Percentiles rank a stretch among this genome's conserved stretches.
These are phyloP conservation scores for Cydia splendana DNA, from an alignment of 1,140 invertebrate genomes.

Conservation along the genomic window DNA sequence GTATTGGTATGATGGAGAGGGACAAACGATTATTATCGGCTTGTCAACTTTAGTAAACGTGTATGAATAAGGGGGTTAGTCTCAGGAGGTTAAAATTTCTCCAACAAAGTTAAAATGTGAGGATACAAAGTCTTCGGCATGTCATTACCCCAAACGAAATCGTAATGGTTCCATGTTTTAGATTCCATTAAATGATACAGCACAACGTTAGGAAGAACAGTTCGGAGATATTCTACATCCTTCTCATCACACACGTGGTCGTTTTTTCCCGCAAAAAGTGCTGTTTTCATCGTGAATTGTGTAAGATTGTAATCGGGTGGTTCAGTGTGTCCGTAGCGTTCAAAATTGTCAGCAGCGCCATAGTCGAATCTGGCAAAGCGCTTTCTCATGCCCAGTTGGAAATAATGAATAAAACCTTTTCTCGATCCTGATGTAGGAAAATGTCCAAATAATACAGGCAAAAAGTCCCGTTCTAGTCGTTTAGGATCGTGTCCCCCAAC, in stretches of 20 bases:
- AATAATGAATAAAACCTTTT: not conserved
- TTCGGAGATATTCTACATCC: not conserved
- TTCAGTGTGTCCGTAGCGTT: not conserved
- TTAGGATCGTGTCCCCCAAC: not conserved
- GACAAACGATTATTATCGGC: no score
- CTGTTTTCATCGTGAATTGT: not conserved
- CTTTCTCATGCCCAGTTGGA: not conserved
- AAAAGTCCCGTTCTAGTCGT: not conserved
- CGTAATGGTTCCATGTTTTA: not conserved
- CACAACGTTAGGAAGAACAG: not conserved
- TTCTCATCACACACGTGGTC: not conserved
- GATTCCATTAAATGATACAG: not conserved
- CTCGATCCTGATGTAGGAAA: constrained; percentile 1
- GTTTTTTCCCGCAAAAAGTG: not conserved
- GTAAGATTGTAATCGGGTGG: not conserved
- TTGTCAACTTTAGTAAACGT: no score
- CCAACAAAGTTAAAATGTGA: not conserved
- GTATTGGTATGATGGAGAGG: no score
- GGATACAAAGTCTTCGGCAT: not conserved
- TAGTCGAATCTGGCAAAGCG: not conserved
- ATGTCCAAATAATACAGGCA: not conserved
- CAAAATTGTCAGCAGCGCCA: not conserved
- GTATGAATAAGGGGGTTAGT: no score
- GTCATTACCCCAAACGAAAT: not conserved
- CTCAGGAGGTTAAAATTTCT: not conserved